These are phyloP conservation scores for Drosophila birchii DNA, from an alignment of 2,888 invertebrate genomes.

Conservation along the genomic window DNA sequence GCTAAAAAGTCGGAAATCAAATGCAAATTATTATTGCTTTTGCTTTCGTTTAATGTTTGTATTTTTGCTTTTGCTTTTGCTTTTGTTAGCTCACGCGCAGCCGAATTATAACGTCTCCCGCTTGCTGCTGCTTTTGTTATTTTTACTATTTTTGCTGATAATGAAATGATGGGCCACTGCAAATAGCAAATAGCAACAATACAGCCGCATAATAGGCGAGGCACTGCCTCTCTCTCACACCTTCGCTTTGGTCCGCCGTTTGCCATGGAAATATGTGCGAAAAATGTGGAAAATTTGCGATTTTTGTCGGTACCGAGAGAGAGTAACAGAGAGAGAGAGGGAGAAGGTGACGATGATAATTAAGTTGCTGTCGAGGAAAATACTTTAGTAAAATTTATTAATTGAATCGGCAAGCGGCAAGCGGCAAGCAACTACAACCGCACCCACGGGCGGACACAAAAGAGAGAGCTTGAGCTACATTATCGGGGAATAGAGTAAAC, in stretches of 20 bases:
- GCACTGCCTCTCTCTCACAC: constrained; percentile 4
- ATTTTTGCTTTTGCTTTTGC: not conserved
- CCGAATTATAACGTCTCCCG: constrained; percentile 51
- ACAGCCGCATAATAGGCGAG: constrained; percentile 17
- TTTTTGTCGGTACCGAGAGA: constrained; percentile 27
- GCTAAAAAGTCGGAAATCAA: constrained; percentile 27
- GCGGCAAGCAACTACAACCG: constrained; percentile 6
- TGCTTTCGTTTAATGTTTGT: constrained; percentile 1
- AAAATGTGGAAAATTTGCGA: constrained; percentile 53
- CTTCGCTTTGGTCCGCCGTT: constrained; percentile 3
- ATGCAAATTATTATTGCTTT: constrained; percentile 36
- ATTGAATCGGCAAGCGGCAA: constrained; percentile 41
- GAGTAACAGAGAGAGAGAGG: too few species aligned
- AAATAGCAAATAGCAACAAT: constrained; percentile 50
- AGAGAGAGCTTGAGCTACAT: constrained; percentile 2
- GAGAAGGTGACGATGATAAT: constrained; percentile 49
- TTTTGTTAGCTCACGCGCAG: constrained; percentile 67
- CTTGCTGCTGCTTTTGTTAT: not conserved
- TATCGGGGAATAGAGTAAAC: constrained; percentile 10
- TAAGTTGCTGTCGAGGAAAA: constrained; percentile 60
- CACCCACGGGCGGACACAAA: constrained; percentile 4
- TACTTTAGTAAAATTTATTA: constrained; percentile 60
- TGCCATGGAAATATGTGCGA: constrained; percentile 39
- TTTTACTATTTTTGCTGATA: constrained; percentile 52
- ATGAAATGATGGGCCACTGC: constrained; percentile 58